These are phyloP conservation scores for Pavo muticus DNA, from an alignment of 2,113 vertebrate species.

Conservation along the genomic window DNA sequence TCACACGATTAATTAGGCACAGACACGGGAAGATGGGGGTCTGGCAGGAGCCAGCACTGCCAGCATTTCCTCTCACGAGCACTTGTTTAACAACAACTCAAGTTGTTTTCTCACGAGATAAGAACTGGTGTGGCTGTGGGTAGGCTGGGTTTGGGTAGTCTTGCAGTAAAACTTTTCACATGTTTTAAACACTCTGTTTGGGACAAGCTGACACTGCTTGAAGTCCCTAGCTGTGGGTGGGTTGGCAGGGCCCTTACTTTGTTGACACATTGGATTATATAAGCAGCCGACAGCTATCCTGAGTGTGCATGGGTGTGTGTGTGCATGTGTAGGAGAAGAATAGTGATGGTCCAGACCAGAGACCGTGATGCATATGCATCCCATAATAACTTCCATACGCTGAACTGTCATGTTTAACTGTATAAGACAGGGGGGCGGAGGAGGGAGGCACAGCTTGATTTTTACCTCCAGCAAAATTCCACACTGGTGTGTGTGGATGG, in stretches of 20 bases:
- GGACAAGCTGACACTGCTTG: conserved; percentile 1
- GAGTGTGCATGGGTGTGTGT: conserved; percentile 31
- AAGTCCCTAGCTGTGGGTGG: conserved; percentile 42
- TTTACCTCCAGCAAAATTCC: conserved; percentile 17
- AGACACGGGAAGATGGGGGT: background rate
- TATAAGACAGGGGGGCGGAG: rapidly evolving
- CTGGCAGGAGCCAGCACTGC: conserved; percentile 10
- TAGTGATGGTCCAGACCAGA: background rate
- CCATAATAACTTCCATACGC: conserved; percentile 32
- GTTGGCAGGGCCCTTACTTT: conserved; percentile 32
- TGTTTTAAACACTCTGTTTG: conserved; percentile 18
- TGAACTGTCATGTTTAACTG: conserved; percentile 38
- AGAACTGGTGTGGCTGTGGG: background rate
- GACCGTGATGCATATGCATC: conserved; percentile 47
- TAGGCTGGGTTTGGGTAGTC: background rate
- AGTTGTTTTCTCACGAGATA: conserved; percentile 2
- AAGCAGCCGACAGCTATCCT: conserved; percentile 15
- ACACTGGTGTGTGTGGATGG: background rate
- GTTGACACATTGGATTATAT: conserved; percentile 58
- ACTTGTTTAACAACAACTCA: conserved; percentile 12
- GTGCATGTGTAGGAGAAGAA: conserved; percentile 57
- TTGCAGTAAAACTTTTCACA: conserved; percentile 13
- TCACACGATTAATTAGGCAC: background rate
- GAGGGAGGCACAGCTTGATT: conserved; percentile 13
- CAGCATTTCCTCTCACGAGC: background rate